Percentiles rank a stretch among this genome's conserved stretches.
Evolutionary conservation across 37 sponge, comb jelly and placozoan genomes (phyloP).

Genomic region (Crambe crambe): DNA sequence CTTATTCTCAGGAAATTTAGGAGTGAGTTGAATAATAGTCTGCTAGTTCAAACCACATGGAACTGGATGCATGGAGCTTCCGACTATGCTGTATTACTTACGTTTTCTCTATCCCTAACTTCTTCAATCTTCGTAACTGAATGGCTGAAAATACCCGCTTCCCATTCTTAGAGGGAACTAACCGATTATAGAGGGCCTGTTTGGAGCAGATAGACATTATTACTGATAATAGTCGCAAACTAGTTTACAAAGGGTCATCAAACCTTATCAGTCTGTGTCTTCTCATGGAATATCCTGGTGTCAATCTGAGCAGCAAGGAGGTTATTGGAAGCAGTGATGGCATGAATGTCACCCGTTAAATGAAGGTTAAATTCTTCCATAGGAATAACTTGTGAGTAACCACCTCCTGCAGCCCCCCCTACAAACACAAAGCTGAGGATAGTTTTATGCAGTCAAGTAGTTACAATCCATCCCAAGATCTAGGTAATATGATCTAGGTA

Average conservation of each 20-base stretch:
- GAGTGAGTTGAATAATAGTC: no score
- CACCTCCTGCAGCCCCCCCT: conserved; percentile 99
- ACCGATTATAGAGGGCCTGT: conserved; percentile 72
- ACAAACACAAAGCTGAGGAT: neutral
- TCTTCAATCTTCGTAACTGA: conserved; percentile 77
- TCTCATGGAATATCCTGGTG: conserved; percentile 94
- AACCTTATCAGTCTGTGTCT: conserved; percentile 88
- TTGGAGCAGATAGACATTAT: neutral
- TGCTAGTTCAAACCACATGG: no score
- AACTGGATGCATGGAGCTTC: no score
- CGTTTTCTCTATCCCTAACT: conserved; percentile 80
- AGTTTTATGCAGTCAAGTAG: no score
- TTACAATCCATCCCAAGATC: no score
- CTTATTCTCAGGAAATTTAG: no score
- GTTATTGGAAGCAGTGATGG: conserved; percentile 98
- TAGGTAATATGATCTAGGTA: no score
- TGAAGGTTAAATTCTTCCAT: conserved; percentile 99
- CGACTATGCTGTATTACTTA: no score
- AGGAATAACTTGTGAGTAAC: conserved; percentile 98
- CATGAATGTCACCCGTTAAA: conserved; percentile 98
- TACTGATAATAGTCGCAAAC: neutral
- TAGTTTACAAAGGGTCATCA: no score
- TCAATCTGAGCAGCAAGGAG: conserved; percentile 97
- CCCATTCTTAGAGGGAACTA: conserved; percentile 74
- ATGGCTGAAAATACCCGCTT: conserved; percentile 69